A percentile compares a stretch with the other conserved stretches of the same genome.
Conservation (phyloP, 2,888 invertebrate genomes). For the Tryphoninae sp. region DNA sequence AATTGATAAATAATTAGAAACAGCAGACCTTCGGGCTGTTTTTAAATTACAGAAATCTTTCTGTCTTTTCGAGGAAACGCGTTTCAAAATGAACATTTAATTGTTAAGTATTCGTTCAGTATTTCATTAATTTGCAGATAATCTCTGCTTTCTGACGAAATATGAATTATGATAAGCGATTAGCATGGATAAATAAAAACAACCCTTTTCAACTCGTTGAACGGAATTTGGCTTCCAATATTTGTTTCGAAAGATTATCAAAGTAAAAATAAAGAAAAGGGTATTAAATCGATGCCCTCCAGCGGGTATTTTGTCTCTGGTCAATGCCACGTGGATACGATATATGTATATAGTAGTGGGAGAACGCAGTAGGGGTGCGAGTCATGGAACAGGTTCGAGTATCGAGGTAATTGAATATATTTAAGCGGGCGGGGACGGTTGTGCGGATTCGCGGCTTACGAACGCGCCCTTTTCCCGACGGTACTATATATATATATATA, state of each 20-base stretch:
- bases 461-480: slow-evolving; percentile 50
- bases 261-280: slow-evolving; percentile 13
- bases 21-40: no score
- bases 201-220: background rate
- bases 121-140: no score
- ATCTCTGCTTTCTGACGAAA: no score
- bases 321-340: slow-evolving; percentile 37
- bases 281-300: background rate
- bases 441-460: slow-evolving; percentile 80
- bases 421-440: slow-evolving; percentile 78
- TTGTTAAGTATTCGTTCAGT: no score
- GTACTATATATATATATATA: slow-evolving; percentile 23
- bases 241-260: background rate
- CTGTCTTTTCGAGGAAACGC: no score
- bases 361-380: slow-evolving; percentile 45
- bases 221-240: slow-evolving; percentile 2
- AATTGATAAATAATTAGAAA: no score
- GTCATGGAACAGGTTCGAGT: slow-evolving; percentile 59
- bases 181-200: no score
- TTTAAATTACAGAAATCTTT: no score
- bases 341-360: slow-evolving; percentile 3
- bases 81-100: no score
- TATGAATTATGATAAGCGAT: no score
- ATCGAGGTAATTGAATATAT: slow-evolving; percentile 78
- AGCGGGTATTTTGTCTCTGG: slow-evolving; percentile 22